A percentile compares a stretch with the other conserved stretches of the same genome.
These are phyloP conservation scores for Conger conger DNA, from an alignment of 2,113 vertebrate species.

Conservation along the genomic window DNA sequence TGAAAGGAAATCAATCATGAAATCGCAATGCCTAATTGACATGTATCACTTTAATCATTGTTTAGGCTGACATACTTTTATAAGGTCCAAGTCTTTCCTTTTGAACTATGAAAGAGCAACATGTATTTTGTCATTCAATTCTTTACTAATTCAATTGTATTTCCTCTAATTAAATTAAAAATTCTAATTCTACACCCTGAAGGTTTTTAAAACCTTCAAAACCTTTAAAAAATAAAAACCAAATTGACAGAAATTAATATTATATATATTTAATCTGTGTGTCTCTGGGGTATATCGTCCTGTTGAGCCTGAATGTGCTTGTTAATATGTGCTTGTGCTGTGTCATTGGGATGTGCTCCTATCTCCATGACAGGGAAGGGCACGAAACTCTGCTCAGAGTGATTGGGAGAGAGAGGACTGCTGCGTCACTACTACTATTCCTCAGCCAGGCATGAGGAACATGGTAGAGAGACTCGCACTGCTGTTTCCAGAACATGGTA, in stretches of 20 bases:
- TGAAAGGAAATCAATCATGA: too few species aligned
- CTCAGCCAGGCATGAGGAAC: slow-evolving; percentile 40
- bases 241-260: not conserved
- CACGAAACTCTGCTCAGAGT: slow-evolving; percentile 37
- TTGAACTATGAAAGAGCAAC: too few species aligned
- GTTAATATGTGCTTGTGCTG: slow-evolving; percentile 35
- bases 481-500: not conserved
- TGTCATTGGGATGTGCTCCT: slow-evolving; percentile 48
- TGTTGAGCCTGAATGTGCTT: not conserved
- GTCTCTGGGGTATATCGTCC: not conserved
- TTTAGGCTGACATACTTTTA: too few species aligned
- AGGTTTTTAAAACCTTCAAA: too few species aligned
- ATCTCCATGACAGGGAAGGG: slow-evolving; percentile 45
- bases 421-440: slow-evolving; percentile 51
- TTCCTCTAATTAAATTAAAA: too few species aligned
- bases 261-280: not conserved
- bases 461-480: not conserved
- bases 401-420: slow-evolving; percentile 41
- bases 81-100: too few species aligned
- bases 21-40: too few species aligned
- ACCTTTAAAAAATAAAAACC: too few species aligned
- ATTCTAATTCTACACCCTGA: too few species aligned
- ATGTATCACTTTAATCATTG: too few species aligned
- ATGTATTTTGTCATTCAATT: too few species aligned
- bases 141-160: too few species aligned